phyloP scores from a whole-genome alignment of 2,888 invertebrate species.

The Ormyrus nitidulus region DNA sequence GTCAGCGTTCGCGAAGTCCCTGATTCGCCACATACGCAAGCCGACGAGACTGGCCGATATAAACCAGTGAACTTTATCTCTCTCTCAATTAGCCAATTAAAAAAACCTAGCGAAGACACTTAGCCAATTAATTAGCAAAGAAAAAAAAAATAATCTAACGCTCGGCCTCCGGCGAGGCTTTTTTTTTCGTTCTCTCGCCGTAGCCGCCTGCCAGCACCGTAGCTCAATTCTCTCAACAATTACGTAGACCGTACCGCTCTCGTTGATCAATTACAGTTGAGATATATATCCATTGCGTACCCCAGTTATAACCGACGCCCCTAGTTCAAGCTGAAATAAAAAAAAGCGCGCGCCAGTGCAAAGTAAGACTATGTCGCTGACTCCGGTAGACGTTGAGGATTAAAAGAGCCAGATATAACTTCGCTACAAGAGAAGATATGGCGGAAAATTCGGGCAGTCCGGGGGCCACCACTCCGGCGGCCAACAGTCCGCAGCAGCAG shows the following conservation, averaged over 20 bases:
- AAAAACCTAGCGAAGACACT: neutral
- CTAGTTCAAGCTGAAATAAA: no score
- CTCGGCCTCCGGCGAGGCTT: neutral
- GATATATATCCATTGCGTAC: neutral
- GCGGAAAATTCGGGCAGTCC: slow-evolving; percentile 73
- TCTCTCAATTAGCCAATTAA: neutral
- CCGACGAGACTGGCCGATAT: slow-evolving; percentile 57
- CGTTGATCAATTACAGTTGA: slow-evolving; percentile 1
- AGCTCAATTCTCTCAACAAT: neutral
- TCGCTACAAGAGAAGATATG: slow-evolving; percentile 60
- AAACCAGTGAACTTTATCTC: slow-evolving; percentile 40
- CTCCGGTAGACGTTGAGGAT: no score
- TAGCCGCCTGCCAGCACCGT: neutral
- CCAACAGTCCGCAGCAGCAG: slow-evolving; percentile 71
- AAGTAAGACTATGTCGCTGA: no score
- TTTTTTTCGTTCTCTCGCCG: no score
- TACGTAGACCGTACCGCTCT: neutral
- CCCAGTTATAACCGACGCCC: no score
- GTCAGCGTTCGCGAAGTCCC: slow-evolving; percentile 4
- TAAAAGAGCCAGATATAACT: no score
- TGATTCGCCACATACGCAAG: slow-evolving; percentile 51
- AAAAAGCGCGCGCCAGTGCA: no score
- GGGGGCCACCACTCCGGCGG: slow-evolving; percentile 65
- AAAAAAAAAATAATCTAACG: neutral
- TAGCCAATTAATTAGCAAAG: neutral